phyloP scores from a whole-genome alignment of 2,797 vertebrate species.

The Cercopithecus hamlyni region DNA sequence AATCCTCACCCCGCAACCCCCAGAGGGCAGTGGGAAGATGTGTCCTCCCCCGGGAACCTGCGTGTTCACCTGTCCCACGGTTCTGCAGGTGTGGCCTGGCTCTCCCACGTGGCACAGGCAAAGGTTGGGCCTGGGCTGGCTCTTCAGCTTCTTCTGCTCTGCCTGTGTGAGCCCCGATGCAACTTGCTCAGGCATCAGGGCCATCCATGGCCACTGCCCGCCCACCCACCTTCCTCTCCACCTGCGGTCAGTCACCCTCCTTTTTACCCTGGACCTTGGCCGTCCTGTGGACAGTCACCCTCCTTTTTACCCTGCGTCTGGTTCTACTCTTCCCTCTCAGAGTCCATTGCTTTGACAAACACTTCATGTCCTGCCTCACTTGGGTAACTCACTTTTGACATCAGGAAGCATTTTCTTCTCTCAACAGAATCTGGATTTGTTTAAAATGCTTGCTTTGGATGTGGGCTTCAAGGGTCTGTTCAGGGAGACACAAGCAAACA shows the following conservation, averaged over 20 bases:
- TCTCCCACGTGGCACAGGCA: fast-evolving
- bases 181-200: background rate
- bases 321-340: background rate
- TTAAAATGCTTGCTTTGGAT: background rate
- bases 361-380: background rate
- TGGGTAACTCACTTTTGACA: background rate
- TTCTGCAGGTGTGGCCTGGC: background rate
- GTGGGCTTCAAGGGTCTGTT: background rate
- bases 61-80: fast-evolving
- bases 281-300: fast-evolving
- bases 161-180: fast-evolving
- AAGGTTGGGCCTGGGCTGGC: fast-evolving
- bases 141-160: fast-evolving
- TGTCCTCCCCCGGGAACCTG: fast-evolving
- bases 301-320: fast-evolving
- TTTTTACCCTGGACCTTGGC: background rate
- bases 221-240: background rate
- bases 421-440: background rate
- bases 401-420: background rate
- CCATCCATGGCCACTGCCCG: background rate
- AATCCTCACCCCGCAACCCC: fast-evolving
- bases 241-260: background rate
- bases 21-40: no score
- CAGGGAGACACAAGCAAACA: background rate
- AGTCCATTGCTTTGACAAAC: background rate